A percentile compares a stretch with the other conserved stretches of the same genome.
Evolutionary conservation across 2,888 invertebrate species (phyloP).

Genomic region (Caenorhabditis auriculariae): DNA sequence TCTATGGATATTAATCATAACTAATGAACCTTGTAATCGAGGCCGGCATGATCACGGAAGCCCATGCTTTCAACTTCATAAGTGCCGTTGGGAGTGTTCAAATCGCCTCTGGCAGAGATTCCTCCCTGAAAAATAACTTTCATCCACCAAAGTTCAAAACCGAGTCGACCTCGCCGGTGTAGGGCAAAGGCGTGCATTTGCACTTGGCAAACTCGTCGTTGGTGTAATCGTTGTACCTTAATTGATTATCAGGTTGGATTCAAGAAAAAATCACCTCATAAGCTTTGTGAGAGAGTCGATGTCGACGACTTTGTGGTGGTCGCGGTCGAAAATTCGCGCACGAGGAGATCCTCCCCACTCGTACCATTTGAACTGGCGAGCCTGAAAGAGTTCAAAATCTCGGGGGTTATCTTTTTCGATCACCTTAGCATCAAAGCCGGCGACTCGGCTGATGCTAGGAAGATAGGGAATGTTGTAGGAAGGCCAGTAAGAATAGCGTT

Average conservation of each 20-base stretch:
- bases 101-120: constrained; percentile 74
- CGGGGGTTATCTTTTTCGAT: constrained; percentile 62
- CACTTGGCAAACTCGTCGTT: constrained; percentile 74
- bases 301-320: constrained; percentile 70
- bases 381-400: constrained; percentile 2
- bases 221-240: constrained; percentile 74
- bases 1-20: neutral
- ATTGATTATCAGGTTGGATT: neutral
- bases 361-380: constrained; percentile 67
- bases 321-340: constrained; percentile 65
- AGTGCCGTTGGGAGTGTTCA: constrained; percentile 74
- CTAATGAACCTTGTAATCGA: constrained; percentile 74
- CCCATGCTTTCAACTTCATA: constrained; percentile 75
- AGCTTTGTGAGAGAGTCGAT: constrained; percentile 71
- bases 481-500: constrained; percentile 73
- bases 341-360: constrained; percentile 70
- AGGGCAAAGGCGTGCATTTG: constrained; percentile 69
- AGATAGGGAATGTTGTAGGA: constrained; percentile 76
- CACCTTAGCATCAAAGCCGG: constrained; percentile 70
- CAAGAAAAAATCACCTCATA: constrained; percentile 65
- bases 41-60: constrained; percentile 75
- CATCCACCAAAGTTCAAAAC: no score
- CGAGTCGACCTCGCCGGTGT: constrained; percentile 70
- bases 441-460: constrained; percentile 71
- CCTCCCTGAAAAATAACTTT: constrained; percentile 70